Percentiles rank a stretch among this genome's conserved stretches.
phyloP scores from a whole-genome alignment of 2,888 invertebrate species.

The Falcaria lacertinaria region DNA sequence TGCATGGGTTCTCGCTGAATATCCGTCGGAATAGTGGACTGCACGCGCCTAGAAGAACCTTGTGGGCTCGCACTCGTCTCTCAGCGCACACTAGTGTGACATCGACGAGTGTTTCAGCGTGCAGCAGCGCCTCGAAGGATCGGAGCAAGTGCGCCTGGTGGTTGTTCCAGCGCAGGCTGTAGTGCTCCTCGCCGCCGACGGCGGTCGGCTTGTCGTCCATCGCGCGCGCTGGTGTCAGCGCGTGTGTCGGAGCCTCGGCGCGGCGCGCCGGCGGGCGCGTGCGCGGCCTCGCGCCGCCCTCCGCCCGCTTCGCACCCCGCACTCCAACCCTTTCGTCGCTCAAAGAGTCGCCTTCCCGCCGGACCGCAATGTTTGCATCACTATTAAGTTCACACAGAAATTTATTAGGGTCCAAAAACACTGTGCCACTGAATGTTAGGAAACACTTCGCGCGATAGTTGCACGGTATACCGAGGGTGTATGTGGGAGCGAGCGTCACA shows the following conservation, averaged over 20 bases:
- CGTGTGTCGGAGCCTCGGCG: slow-evolving; percentile 49
- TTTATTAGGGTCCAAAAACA: slow-evolving; percentile 28
- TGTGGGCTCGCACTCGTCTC: slow-evolving; percentile 91
- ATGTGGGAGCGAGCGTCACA: slow-evolving; percentile 37
- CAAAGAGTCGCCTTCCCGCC: slow-evolving; percentile 58
- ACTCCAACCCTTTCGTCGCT: slow-evolving; percentile 70
- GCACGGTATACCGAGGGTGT: slow-evolving; percentile 34
- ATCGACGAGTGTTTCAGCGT: slow-evolving; percentile 92
- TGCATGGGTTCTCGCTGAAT: slow-evolving; percentile 94
- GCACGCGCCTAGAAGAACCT: slow-evolving; percentile 93
- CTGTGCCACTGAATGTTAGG: slow-evolving; percentile 45
- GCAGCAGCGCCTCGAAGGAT: slow-evolving; percentile 92
- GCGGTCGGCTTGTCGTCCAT: slow-evolving; percentile 73
- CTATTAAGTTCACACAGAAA: slow-evolving; percentile 33
- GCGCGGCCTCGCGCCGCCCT: slow-evolving; percentile 67
- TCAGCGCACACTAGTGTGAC: slow-evolving; percentile 94
- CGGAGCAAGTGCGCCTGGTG: slow-evolving; percentile 93
- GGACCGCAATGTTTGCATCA: slow-evolving; percentile 57
- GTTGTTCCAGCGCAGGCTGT: slow-evolving; percentile 96
- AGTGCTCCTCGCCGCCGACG: slow-evolving; percentile 84
- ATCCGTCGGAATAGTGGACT: slow-evolving; percentile 94
- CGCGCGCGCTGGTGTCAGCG: slow-evolving; percentile 56
- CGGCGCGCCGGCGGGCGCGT: slow-evolving; percentile 53
- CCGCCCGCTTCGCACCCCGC: slow-evolving; percentile 59
- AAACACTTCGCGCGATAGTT: slow-evolving; percentile 47